These are phyloP conservation scores for Phocoena phocoena DNA, from an alignment of 2,113 vertebrate genomes.

Conservation along the genomic window DNA sequence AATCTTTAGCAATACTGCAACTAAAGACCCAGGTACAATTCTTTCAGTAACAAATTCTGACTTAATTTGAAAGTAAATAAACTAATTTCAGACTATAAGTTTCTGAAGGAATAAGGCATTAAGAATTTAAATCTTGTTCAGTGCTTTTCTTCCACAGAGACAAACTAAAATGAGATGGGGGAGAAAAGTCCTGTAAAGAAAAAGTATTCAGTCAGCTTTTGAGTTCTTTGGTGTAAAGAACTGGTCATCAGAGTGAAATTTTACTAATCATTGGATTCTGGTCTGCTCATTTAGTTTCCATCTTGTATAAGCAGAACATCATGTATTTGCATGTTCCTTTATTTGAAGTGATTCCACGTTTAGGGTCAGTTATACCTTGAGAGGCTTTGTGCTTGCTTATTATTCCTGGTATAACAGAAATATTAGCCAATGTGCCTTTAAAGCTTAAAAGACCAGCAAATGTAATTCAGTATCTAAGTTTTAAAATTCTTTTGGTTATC, in stretches of 20 bases:
- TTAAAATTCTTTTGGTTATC: neutral
- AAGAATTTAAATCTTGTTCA: neutral
- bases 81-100: neutral
- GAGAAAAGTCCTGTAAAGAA: neutral
- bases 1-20: neutral
- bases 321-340: neutral
- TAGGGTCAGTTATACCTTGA: neutral
- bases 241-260: neutral
- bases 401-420: constrained; percentile 6
- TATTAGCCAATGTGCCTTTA: neutral
- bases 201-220: neutral
- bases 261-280: neutral
- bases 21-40: neutral
- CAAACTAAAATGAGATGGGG: neutral
- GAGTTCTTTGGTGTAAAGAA: neutral
- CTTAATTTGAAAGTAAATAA: constrained; percentile 41
- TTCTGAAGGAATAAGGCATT: neutral
- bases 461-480: neutral
- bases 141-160: neutral
- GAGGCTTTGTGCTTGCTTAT: neutral
- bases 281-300: neutral
- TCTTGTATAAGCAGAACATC: neutral
- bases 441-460: neutral
- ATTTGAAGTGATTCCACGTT: neutral
- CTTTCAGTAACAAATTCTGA: constrained; percentile 21